These are phyloP conservation scores for Melolontha melolontha DNA, from an alignment of 2,888 invertebrate species.

Conservation along the genomic window DNA sequence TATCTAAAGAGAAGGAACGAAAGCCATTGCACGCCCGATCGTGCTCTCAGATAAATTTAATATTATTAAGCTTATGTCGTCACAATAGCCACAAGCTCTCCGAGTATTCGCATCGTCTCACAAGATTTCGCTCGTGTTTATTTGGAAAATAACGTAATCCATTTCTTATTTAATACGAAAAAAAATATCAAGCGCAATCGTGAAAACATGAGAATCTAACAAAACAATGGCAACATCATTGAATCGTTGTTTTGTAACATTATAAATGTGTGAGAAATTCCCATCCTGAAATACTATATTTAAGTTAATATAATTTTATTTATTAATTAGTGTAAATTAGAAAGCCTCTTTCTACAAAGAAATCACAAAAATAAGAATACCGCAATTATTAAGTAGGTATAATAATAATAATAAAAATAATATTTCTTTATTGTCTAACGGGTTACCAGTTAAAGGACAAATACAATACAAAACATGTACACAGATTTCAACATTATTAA, in stretches of 20 bases:
- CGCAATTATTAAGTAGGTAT: no score
- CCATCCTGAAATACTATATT: no score
- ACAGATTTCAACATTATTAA: no score
- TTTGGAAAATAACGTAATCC: constrained; percentile 28
- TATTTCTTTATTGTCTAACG: no score
- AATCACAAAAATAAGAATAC: no score
- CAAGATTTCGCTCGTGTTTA: constrained; percentile 15
- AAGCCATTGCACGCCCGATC: constrained; percentile 35
- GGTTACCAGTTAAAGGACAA: no score
- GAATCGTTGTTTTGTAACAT: constrained; percentile 11
- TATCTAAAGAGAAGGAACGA: constrained; percentile 11
- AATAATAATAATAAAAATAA: no score
- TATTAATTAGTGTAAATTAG: no score
- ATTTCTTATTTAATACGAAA: constrained; percentile 25
- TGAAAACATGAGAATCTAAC: constrained; percentile 16
- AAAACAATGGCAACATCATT: constrained; percentile 17
- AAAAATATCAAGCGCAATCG: background rate
- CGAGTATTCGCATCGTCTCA: constrained; percentile 24
- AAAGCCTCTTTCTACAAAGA: no score
- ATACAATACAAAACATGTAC: no score
- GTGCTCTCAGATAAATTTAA: constrained; percentile 39
- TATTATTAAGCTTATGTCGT: constrained; percentile 38
- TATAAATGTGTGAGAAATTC: no score
- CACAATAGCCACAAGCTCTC: constrained; percentile 34
- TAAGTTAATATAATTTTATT: no score